Evolutionary conservation across 1,140 invertebrate species (phyloP), one percentile per base, ranked within the genome.

Genomic region (Bombus pyrosoma): DNA sequence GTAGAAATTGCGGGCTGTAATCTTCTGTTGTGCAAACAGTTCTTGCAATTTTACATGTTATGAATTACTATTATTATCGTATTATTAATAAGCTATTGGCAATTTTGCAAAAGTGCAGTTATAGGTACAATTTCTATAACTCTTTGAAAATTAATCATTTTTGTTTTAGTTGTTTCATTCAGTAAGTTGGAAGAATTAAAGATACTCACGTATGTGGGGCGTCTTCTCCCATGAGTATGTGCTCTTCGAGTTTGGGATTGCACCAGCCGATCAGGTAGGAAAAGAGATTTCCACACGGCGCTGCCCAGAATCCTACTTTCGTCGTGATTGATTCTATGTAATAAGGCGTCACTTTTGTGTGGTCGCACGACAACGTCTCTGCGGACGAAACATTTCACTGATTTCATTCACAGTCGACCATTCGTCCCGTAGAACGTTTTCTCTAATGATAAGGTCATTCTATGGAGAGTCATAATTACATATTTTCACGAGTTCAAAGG

Each of bases 311-410:
- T 66, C 98, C 98, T 25, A 95, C 95, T 47, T 96, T 96, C 32
- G 97, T 97, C 85, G 97, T 97, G 88, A 98, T 98, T 3, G 97
- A 98, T 92, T 98, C 98, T 84, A 98, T 98, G 91, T 98, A 98
- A 92, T 98, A 98, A 18, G 98, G 98, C 6, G 98, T 98, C 43
- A 98, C 98, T 96, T 98, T 98, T 13, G 97, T 98, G 92, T 98
- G 98, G 94, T 98, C 98, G 94, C 98, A 98, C 34, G 98, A 97
- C 82, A 98, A 94, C 0, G 97, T 98, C 96, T 98, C 97, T 98
- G 93, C 41, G 95, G 53, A 81, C 22, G 18, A 85, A 79, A 81
- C 34, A 37, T 74, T 37, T 59, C 77, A 81, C 77, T 81, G 41
- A 85, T 79, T 84, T 84, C 73, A 68, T 83, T 83, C 71, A 74